A percentile compares a stretch with the other conserved stretches of the same genome.
phyloP scores from a whole-genome alignment of 2,113 vertebrate genomes.

The Leucosticte australis region DNA sequence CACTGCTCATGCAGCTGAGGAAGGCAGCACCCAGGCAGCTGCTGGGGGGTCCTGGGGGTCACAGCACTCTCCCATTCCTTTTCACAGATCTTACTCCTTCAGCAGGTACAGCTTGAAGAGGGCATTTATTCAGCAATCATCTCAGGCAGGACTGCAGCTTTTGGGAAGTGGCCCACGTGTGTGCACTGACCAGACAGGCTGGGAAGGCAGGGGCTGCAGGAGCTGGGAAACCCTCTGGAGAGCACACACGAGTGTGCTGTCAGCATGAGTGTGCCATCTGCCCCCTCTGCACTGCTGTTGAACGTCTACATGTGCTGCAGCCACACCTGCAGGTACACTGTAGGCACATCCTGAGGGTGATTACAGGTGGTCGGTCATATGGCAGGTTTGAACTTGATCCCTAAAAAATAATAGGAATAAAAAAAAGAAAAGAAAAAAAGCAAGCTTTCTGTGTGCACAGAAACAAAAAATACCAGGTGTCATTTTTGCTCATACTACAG shows the following conservation, averaged over 20 bases:
- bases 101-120: neutral
- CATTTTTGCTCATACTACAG: neutral
- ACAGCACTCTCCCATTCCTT: neutral
- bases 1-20: conserved; percentile 19
- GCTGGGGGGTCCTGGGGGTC: neutral
- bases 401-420: neutral
- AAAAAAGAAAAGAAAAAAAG: neutral
- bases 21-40: neutral
- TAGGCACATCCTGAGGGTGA: neutral
- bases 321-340: neutral
- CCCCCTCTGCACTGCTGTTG: neutral
- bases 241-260: rapidly evolving
- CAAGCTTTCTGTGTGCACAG: neutral
- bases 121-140: neutral
- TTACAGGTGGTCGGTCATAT: rapidly evolving
- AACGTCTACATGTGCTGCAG: neutral
- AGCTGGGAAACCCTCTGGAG: neutral
- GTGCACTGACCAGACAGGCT: neutral
- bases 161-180: neutral
- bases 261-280: neutral
- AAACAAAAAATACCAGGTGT: neutral
- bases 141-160: neutral
- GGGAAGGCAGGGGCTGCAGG: neutral
- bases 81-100: neutral
- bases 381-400: neutral